These are phyloP conservation scores for Epizoanthus rinbou DNA, from an alignment of 92 coral and sea anemone species.

Conservation along the genomic window DNA sequence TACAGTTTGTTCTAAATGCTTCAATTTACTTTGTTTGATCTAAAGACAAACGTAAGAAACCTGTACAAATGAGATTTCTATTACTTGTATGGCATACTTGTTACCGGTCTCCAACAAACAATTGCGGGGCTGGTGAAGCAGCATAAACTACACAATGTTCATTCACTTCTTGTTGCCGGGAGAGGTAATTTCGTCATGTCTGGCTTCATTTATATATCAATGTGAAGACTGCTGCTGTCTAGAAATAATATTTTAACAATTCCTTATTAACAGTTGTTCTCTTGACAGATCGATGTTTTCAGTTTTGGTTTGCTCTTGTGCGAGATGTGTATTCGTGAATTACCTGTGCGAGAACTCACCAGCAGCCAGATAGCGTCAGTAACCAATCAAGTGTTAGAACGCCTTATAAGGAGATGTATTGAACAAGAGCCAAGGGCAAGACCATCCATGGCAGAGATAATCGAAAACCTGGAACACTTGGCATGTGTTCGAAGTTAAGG, in stretches of 20 bases:
- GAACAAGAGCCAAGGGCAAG: slow-evolving; percentile 65
- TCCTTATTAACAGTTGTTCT: not conserved
- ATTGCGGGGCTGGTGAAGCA: too few species aligned
- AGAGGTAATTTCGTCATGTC: too few species aligned
- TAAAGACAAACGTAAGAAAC: too few species aligned
- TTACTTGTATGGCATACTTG: too few species aligned
- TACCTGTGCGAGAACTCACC: slow-evolving; percentile 82
- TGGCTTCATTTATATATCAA: too few species aligned
- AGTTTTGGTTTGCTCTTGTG: slow-evolving; percentile 91
- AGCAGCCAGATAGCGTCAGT: slow-evolving; percentile 79
- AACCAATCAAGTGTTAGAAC: slow-evolving; percentile 66
- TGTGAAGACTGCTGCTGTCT: too few species aligned
- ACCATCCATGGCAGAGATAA: slow-evolving; percentile 73
- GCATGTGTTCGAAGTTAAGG: not conserved
- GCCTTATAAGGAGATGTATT: slow-evolving; percentile 69
- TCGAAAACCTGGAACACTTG: slow-evolving; percentile 50
- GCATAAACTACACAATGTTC: too few species aligned
- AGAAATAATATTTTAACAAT: not conserved
- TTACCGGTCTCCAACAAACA: too few species aligned
- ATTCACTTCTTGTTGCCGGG: too few species aligned
- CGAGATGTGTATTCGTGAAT: slow-evolving; percentile 95
- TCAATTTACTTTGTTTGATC: too few species aligned
- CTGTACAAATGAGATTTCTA: too few species aligned
- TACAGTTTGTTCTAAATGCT: too few species aligned
- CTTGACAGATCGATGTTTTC: slow-evolving; percentile 82